Base-by-base conservation (phyloP, 2,797 vertebrate genomes). In the Falco rusticolus region DNA sequence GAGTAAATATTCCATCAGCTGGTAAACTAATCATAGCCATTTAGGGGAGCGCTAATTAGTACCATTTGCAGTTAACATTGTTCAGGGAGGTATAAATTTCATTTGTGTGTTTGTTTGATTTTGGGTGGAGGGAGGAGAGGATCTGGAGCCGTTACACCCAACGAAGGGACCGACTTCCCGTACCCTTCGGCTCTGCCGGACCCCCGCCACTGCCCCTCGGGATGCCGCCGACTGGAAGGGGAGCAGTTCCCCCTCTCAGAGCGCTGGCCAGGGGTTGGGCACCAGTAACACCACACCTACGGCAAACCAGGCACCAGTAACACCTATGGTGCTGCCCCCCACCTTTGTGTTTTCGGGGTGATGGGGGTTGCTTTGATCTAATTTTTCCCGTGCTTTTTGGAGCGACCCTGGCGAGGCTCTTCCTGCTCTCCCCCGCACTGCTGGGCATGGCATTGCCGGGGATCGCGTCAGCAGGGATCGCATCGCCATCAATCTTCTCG, bases 221-320 rank as follows among this genome's bases (percentile, higher is more conserved):
- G 70, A 54, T 1, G 3, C 21, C 61, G 56, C 66, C 26, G 50
- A 2, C 51, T 72, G 26, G 13, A 19, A 60, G 33, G 14, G 31
- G 57, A 60, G 19, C 43, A 34, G 33, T 31, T 65, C 8, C 24
- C 11, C 20, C 15, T 26, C 34, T 31, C 26, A 7, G 34, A 41
- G 33, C 7, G 1, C 75, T 0, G 0, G n/a, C 10, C 26, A 48
- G 34, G 31, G 71, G 43, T 0, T 1, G 0, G 76, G 60, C 3
- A 5, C 34, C 1, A 74, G 1, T 6, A 45, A 64, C 10, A 16
- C 37, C 18, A 1, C 20, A 50, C 41, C n/a, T 14, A 6, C 3
- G 1, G 37, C 37, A 37, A 37, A 37, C 37, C 37, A 37, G 37
- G 37, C 37, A 37, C 37, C 37, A 37, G 37, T 37, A 37, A 37